These are phyloP conservation scores for Polypterus bichir DNA, from an alignment of 2,113 vertebrate genomes.

Conservation along the genomic window DNA sequence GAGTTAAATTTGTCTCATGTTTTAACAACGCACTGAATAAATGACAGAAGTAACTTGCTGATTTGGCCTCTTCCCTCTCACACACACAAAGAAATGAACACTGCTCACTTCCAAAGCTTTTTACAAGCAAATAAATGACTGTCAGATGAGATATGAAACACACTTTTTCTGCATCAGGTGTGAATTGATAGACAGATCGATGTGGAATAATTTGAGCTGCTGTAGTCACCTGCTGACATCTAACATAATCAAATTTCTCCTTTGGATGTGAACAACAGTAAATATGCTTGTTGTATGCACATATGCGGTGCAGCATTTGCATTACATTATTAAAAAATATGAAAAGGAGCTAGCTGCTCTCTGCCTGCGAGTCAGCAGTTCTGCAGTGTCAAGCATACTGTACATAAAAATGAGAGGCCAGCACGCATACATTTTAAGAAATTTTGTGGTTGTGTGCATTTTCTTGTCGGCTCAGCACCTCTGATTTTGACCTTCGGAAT, in stretches of 20 bases:
- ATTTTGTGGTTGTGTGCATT: background rate
- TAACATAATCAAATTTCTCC: background rate
- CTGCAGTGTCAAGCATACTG: background rate
- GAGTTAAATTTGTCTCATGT: too few species aligned
- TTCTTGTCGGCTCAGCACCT: background rate
- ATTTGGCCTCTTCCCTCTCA: too few species aligned
- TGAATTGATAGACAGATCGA: too few species aligned
- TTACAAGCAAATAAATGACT: too few species aligned
- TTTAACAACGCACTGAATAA: too few species aligned
- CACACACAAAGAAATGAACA: too few species aligned
- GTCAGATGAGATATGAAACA: too few species aligned
- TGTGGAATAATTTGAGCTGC: too few species aligned
- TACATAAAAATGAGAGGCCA: background rate
- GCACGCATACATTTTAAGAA: background rate
- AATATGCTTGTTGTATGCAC: background rate
- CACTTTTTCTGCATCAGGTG: too few species aligned
- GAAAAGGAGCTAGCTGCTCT: background rate
- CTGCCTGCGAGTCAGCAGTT: background rate
- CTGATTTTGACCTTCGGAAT: slow-evolving; percentile 3
- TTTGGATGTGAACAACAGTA: background rate
- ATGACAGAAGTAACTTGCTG: too few species aligned
- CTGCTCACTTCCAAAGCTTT: too few species aligned
- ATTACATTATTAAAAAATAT: background rate
- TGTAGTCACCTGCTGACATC: background rate
- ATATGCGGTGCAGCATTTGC: background rate